phyloP scores from a whole-genome alignment of 1,140 invertebrate genomes.

The Calephelis virginiensis region DNA sequence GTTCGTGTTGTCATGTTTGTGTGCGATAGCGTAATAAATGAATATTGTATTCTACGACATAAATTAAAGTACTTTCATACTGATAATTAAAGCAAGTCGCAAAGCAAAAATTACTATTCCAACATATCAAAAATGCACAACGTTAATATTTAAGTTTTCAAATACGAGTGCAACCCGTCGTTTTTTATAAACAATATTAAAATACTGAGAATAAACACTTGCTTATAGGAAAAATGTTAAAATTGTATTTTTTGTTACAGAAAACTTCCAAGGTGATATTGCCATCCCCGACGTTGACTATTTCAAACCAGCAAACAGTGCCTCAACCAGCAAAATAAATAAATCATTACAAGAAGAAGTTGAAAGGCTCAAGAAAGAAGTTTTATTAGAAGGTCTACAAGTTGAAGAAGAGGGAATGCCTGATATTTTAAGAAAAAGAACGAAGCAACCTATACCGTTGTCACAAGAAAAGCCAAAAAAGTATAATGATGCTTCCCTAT shows the following conservation, averaged over 20 bases:
- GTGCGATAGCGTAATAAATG: no score
- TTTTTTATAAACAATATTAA: no score
- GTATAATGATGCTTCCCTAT: constrained; percentile 77
- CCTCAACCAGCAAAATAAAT: constrained; percentile 78
- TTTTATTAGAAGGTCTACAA: constrained; percentile 87
- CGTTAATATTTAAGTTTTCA: no score
- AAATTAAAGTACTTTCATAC: no score
- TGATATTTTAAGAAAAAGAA: constrained; percentile 83
- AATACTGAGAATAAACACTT: no score
- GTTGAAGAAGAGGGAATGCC: constrained; percentile 89
- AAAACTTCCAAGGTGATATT: constrained; percentile 89
- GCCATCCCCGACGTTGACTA: constrained; percentile 84
- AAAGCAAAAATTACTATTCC: no score
- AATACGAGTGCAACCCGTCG: no score
- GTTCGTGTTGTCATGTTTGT: no score
- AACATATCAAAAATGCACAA: no score
- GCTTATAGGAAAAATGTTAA: no score
- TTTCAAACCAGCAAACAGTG: constrained; percentile 57
- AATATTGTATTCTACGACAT: no score
- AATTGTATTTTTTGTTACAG: constrained; percentile 71
- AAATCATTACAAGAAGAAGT: constrained; percentile 84
- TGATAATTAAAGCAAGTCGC: no score
- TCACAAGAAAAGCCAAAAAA: constrained; percentile 70
- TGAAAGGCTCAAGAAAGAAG: constrained; percentile 88
- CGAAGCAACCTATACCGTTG: constrained; percentile 78